Base-by-base conservation (phyloP, 2,888 invertebrate species). In the Euspilapteryx auroguttella region DNA sequence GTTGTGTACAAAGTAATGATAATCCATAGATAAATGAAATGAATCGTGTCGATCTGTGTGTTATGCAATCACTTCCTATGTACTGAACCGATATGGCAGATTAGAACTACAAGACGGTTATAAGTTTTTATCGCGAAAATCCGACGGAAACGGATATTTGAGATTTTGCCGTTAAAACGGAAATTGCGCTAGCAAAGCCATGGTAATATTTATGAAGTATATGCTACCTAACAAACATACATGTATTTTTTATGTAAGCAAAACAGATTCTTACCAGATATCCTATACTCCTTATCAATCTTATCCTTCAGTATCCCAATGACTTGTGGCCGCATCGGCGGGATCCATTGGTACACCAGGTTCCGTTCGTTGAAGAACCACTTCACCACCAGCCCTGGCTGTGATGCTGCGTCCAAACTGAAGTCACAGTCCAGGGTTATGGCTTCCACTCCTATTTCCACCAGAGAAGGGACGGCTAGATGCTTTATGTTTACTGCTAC, bases 281-380 rank as follows among this genome's bases (percentile, higher is more conserved):
- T 62, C 36, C 45, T 64, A 37, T 64, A 76, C 29, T 45, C 49
- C 34, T 66, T 47, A 30, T 75, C 75, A 26, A 73, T 63, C 43
- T 65, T 71, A 21, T 69, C 75, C 41, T 75, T 76, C 27, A 75
- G 47, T 23, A 73, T 52, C 31, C 76, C 76, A 21, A 76, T 56
- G 29, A 65, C 66, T 42, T 75, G 73, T 15, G 76, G 76, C 32
- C 50, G 47, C 37, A 55, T 38, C 1, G 76, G 71, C 6, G 75
- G 76, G 38, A 76, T 76, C 76, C 76, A 76, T 37, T 76, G 76
- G 41, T 73, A 75, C 22, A 76, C 69, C 15, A 71, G 45, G 3
- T 68, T 66, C 0, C 65, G 61, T 1, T 69, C 58, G 40, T 73
- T 73, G 46, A 71, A 73, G 48, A 76, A 75, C 76, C 76, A 76